Evolutionary conservation across 1,140 invertebrate genomes (phyloP).

Genomic region (Drosophila carrolli): DNA sequence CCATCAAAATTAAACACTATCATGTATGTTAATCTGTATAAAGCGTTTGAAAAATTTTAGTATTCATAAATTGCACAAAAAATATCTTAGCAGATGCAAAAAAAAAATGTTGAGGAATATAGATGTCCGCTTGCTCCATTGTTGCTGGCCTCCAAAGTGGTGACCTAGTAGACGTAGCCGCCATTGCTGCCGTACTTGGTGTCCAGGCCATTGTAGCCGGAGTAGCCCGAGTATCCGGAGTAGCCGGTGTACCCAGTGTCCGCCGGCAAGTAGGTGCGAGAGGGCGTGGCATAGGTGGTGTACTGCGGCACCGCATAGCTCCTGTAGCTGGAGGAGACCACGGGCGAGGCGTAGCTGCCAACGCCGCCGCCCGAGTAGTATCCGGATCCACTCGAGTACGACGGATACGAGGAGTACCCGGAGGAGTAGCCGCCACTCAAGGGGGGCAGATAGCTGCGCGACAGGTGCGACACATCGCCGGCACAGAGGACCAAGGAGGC

Average conservation of each 20-base stretch:
- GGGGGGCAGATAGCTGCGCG: conserved; percentile 66
- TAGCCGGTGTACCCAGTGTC: conserved; percentile 33
- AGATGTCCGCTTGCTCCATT: conserved; percentile 26
- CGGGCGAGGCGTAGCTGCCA: conserved; percentile 25
- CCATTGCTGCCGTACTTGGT: conserved; percentile 75
- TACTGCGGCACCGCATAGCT: conserved; percentile 64
- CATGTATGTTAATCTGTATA: conserved; percentile 1
- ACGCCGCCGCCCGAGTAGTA: conserved; percentile 38
- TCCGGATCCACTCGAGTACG: conserved; percentile 49
- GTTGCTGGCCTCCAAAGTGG: neutral
- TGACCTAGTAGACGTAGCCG: conserved; percentile 71
- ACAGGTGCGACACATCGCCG: conserved; percentile 71
- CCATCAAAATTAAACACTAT: neutral
- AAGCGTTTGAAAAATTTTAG: conserved; percentile 27
- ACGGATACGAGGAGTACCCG: conserved; percentile 50
- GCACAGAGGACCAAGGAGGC: conserved; percentile 46
- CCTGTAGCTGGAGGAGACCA: conserved; percentile 44
- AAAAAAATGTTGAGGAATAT: conserved; percentile 18
- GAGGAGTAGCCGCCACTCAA: conserved; percentile 39
- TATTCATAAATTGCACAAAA: conserved; percentile 26
- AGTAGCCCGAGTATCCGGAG: conserved; percentile 20
- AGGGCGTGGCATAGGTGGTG: conserved; percentile 53
- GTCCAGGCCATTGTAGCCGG: conserved; percentile 58
- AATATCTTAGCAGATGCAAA: conserved; percentile 17
- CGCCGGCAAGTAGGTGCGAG: conserved; percentile 52